phyloP scores from a whole-genome alignment of 1,140 invertebrate species.

The Brachionus rotundiformis region DNA sequence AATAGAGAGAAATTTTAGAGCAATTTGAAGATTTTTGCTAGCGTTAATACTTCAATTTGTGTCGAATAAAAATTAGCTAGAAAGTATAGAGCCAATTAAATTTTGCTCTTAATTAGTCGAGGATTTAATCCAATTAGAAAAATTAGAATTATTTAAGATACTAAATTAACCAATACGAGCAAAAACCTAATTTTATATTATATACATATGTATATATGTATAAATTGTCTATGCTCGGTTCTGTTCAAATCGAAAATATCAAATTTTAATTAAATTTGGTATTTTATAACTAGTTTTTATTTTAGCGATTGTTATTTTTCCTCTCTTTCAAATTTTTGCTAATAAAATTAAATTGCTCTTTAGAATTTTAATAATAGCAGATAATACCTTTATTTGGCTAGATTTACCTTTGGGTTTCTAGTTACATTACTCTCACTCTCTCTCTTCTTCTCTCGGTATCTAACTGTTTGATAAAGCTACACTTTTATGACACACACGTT shows the following conservation, averaged over 20 bases:
- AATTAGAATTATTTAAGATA: conserved; percentile 11
- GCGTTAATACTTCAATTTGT: conserved; percentile 36
- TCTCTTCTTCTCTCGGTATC: too few species aligned
- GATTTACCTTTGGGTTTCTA: conserved; percentile 10
- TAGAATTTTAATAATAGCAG: neutral
- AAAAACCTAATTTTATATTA: neutral
- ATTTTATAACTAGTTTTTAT: conserved; percentile 8
- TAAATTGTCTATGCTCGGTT: neutral
- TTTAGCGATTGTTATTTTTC: conserved; percentile 11
- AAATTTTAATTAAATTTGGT: conserved; percentile 31
- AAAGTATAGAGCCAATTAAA: conserved; percentile 11
- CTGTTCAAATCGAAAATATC: conserved; percentile 7
- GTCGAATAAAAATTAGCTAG: conserved; percentile 9
- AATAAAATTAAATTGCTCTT: conserved; percentile 11
- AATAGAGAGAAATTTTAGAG: conserved; percentile 33
- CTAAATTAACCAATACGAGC: conserved; percentile 11
- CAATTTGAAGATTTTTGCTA: conserved; percentile 35
- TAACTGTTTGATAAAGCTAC: neutral
- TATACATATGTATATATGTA: neutral
- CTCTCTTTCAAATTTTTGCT: neutral
- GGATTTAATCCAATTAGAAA: conserved; percentile 48
- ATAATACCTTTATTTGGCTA: neutral
- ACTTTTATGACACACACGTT: neutral
- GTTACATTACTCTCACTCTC: neutral
- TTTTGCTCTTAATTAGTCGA: neutral